Base-by-base conservation (phyloP, 2,888 invertebrate species). In the Leucoptera coffeella region DNA sequence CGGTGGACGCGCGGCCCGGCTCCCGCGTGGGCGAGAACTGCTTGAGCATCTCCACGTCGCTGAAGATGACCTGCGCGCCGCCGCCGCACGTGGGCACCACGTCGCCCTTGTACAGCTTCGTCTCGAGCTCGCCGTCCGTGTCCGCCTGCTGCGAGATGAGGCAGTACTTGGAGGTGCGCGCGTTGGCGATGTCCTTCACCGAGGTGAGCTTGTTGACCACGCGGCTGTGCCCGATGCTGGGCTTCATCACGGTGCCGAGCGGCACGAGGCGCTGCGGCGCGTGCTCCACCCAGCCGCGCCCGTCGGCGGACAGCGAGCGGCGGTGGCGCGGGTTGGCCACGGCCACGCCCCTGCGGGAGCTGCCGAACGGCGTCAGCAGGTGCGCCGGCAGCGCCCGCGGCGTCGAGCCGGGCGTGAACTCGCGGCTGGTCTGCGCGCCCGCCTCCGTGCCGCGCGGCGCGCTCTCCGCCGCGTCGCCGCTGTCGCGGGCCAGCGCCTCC, bases 61-160 rank as follows among this genome's bases (percentile, higher is more conserved):
- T 86, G 49, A 97, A 94, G 14, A 95, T 83, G 1, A 97, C 87
- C 45, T 96, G 93, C 0, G 94, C 89, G 0, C 99, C 97, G 1
- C 97, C 97, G 2, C 91, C 88, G 30, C 85, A 82, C 0, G 97
- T 97, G 0, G 91, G 92, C 2, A 95, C 77, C 3, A 97, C 87
- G 50, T 96, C 91, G 9, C 87, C 96, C 79, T 94, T 97, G 48
- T 88, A 91, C 10, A 95, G 50, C 42, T 88, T 88, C 0, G 96
- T 97, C 54, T 93, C 92, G 3, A 97, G 62, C 45, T 93, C 93
- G 0, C 97, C 97, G 39, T 87, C 88, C 0, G 85, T 82, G 48
- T 94, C 94, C 12, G 88, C 83, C 40, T 90, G 89, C 57, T 97
- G 96, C 0, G 93, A 85, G 11, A 93, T 83, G 1, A 99, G 73